Conservation (phyloP, 2,888 invertebrate species). For the Gastrophysa polygoni region DNA sequence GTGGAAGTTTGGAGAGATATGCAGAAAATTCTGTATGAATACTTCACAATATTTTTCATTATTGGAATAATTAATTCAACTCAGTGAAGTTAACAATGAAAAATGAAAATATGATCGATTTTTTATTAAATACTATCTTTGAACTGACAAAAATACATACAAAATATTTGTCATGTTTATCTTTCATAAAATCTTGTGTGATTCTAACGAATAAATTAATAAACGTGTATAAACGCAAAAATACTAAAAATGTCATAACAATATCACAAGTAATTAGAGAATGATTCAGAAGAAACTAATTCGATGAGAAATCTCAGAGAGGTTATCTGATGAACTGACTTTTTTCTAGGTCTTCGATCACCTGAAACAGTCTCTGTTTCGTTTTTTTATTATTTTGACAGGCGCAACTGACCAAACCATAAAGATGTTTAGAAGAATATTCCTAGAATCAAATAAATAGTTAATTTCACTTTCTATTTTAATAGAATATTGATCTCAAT, state of each 20-base stretch:
- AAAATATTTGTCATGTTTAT: background rate
- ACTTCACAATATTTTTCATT: background rate
- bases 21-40: no score
- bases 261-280: conserved; percentile 37
- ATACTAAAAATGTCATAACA: conserved; percentile 26
- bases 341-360: conserved; percentile 68
- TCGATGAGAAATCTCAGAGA: background rate
- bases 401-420: conserved; percentile 82
- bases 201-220: background rate
- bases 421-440: conserved; percentile 87
- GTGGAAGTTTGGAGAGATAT: no score
- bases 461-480: no score
- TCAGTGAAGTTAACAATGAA: background rate
- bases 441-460: conserved; percentile 62
- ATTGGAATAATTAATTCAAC: background rate
- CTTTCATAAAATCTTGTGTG: background rate
- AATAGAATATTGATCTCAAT: no score
- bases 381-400: conserved; percentile 89
- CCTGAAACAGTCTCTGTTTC: conserved; percentile 74
- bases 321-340: conserved; percentile 41
- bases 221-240: conserved; percentile 14
- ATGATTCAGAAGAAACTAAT: background rate
- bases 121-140: background rate
- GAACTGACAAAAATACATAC: background rate
- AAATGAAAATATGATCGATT: background rate